These are phyloP conservation scores for Polyergus mexicanus DNA, from an alignment of 1,140 invertebrate genomes.

Conservation along the genomic window DNA sequence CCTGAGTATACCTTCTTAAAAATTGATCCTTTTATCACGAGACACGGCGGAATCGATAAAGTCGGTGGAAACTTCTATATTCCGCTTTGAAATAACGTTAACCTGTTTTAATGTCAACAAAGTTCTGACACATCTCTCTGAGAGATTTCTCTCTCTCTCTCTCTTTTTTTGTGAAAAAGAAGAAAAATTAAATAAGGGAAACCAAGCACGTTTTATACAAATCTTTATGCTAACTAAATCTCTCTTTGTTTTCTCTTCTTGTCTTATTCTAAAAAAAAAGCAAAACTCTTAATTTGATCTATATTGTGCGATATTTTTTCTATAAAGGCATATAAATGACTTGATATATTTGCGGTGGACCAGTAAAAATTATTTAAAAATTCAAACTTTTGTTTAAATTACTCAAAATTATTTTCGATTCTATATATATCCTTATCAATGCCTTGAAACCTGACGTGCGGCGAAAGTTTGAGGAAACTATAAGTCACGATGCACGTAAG, in stretches of 20 bases:
- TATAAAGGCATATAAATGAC: not conserved
- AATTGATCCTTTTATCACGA: constrained; percentile 39
- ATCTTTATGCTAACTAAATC: not conserved
- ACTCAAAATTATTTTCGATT: not conserved
- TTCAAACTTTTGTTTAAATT: not conserved
- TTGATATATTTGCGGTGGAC: not conserved
- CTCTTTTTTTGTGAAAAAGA: not conserved
- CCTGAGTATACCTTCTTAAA: constrained; percentile 36
- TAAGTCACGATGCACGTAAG: constrained; percentile 31
- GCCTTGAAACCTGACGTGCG: not conserved
- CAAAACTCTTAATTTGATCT: not conserved
- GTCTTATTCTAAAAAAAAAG: not conserved
- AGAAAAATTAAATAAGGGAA: constrained; percentile 15
- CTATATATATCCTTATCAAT: constrained; percentile 7
- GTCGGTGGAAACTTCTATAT: not conserved
- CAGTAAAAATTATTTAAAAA: not conserved
- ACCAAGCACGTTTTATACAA: not conserved
- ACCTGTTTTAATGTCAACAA: constrained; percentile 41
- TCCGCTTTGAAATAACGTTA: constrained; percentile 26
- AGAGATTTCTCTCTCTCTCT: not conserved
- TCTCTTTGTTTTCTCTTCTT: not conserved
- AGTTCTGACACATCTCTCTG: constrained; percentile 19
- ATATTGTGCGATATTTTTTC: not conserved
- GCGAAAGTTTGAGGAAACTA: constrained; percentile 44
- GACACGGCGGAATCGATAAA: constrained; percentile 3